These are phyloP conservation scores for Microchirus variegatus DNA, from an alignment of 2,797 vertebrate genomes.

Conservation along the genomic window DNA sequence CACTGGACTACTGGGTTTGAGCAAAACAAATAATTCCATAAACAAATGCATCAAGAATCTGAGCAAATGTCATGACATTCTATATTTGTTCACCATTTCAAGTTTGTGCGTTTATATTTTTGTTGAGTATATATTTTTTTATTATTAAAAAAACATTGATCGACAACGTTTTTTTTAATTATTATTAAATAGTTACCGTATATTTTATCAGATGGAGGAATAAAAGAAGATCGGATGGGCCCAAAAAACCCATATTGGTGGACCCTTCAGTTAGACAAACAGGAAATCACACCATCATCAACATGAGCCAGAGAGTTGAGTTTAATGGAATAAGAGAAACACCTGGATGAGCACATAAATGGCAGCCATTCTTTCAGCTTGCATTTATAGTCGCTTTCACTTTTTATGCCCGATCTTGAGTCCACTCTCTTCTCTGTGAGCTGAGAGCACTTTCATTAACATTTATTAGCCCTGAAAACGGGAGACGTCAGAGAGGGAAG, in stretches of 20 bases:
- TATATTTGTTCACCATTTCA: too few species aligned
- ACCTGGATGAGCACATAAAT: slow-evolving; percentile 3
- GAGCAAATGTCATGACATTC: too few species aligned
- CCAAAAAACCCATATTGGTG: slow-evolving; percentile 14
- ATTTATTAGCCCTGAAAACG: not conserved
- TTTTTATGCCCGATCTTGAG: too few species aligned
- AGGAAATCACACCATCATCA: slow-evolving; percentile 8
- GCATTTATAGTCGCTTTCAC: too few species aligned
- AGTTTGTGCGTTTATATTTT: too few species aligned
- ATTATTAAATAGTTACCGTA: too few species aligned
- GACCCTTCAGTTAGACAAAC: not conserved
- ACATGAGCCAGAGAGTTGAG: not conserved
- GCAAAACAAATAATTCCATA: too few species aligned
- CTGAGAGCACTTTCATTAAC: slow-evolving; percentile 1
- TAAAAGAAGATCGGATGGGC: slow-evolving; percentile 5
- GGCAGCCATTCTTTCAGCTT: not conserved
- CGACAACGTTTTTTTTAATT: too few species aligned
- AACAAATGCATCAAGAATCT: too few species aligned
- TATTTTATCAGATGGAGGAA: not conserved
- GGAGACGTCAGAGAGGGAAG: not conserved
- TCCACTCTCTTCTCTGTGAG: not conserved
- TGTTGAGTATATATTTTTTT: too few species aligned
- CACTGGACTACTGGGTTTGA: too few species aligned
- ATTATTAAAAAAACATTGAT: too few species aligned
- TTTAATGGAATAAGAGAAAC: slow-evolving; percentile 20